phyloP scores from a whole-genome alignment of 2,888 invertebrate species.

The Plagodis dolabraria region DNA sequence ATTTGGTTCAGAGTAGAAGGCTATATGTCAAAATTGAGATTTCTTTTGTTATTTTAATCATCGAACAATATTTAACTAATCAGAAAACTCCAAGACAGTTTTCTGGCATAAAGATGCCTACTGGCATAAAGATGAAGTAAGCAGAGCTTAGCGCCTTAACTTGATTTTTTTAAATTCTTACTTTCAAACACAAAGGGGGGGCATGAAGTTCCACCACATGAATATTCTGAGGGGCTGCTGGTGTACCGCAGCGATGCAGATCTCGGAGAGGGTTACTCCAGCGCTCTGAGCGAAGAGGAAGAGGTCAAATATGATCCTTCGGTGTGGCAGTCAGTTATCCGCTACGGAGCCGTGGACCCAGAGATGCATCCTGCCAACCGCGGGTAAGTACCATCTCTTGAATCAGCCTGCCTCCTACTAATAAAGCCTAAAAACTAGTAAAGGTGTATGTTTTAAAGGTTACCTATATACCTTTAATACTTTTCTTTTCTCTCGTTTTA shows the following conservation, averaged over 20 bases:
- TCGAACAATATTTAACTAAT: too few species aligned
- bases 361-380: conserved; percentile 78
- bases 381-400: conserved; percentile 77
- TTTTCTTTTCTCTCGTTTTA: too few species aligned
- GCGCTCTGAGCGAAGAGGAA: conserved; percentile 91
- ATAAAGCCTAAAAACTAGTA: too few species aligned
- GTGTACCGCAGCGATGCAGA: conserved; percentile 78
- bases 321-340: conserved; percentile 89
- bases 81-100: too few species aligned
- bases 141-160: neutral
- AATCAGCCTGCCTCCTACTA: too few species aligned
- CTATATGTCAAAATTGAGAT: too few species aligned
- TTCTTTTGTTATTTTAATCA: too few species aligned
- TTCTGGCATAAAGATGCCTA: too few species aligned
- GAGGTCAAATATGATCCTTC: conserved; percentile 88
- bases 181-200: conserved; percentile 57
- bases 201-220: conserved; percentile 60
- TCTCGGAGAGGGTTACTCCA: conserved; percentile 87
- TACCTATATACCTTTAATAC: too few species aligned
- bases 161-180: neutral
- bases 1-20: too few species aligned
- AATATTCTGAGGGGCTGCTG: conserved; percentile 85
- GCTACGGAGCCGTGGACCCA: conserved; percentile 83
- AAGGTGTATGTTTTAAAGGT: too few species aligned
- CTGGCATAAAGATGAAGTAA: too few species aligned